Conservation (phyloP, 2,888 invertebrate genomes). For the Vannuccia rotundouncinata region DNA sequence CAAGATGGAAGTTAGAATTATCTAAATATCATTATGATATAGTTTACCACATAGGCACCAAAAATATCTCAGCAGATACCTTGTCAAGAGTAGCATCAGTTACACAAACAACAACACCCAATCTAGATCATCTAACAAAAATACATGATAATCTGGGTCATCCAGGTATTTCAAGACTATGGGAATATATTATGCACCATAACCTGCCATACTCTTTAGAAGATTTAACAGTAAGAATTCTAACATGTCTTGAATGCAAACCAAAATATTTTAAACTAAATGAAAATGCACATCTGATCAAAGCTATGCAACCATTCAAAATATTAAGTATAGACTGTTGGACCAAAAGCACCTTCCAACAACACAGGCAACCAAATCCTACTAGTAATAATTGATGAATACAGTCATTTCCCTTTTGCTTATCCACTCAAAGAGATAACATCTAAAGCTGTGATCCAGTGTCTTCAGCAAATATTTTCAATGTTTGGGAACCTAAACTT, state of each 20-base stretch:
- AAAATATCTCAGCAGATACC: constrained; percentile 24
- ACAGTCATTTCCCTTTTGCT: neutral
- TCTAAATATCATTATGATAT: constrained; percentile 1
- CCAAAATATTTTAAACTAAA: neutral
- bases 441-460: neutral
- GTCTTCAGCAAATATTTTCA: constrained; percentile 1
- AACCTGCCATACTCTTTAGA: neutral
- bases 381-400: neutral
- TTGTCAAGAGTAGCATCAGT: neutral
- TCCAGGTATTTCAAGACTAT: neutral
- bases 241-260: constrained; percentile 24
- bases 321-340: neutral
- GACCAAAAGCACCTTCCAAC: neutral
- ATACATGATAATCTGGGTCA: neutral
- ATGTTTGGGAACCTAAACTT: neutral
- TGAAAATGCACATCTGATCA: neutral
- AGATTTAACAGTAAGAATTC: neutral
- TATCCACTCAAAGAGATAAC: neutral
- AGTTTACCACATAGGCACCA: neutral
- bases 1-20: constrained; percentile 4
- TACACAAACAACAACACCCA: neutral
- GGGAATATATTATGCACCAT: neutral
- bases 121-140: neutral
- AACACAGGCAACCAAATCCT: neutral
- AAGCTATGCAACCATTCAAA: constrained; percentile 5